phyloP scores from a whole-genome alignment of 2,888 invertebrate genomes.

The Epinotia nisella region DNA sequence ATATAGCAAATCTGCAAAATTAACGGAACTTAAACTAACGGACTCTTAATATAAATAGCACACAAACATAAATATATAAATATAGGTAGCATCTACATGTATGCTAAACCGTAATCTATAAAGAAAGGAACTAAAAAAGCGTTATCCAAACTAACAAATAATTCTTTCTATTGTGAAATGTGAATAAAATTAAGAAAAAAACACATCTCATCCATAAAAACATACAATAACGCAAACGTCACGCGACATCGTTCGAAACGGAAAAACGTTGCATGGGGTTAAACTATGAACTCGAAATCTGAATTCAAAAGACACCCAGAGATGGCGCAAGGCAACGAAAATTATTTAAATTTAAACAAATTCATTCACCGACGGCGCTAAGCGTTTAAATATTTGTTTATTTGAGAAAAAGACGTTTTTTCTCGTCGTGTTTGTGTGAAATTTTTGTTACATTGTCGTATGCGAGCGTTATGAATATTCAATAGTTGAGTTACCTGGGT shows the following conservation, averaged over 20 bases:
- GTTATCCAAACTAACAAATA: conserved; percentile 26
- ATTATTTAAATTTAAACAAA: conserved; percentile 72
- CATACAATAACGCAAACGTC: conserved; percentile 35
- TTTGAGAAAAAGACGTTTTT: conserved; percentile 56
- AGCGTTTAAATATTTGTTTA: conserved; percentile 55
- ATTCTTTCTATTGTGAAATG: conserved; percentile 22
- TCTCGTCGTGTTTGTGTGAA: conserved; percentile 76
- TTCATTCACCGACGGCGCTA: conserved; percentile 60
- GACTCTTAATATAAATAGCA: too few relatives aligned
- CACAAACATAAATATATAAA: too few relatives aligned
- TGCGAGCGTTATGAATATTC: conserved; percentile 77
- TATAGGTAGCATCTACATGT: too few relatives aligned
- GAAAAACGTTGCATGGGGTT: conserved; percentile 42
- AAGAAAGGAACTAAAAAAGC: not conserved
- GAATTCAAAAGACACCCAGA: conserved; percentile 42
- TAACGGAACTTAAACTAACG: too few relatives aligned
- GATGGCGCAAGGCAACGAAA: conserved; percentile 42
- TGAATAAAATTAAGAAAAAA: conserved; percentile 35
- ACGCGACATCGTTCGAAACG: conserved; percentile 28
- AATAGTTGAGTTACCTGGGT: conserved; percentile 58
- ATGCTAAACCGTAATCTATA: too few relatives aligned
- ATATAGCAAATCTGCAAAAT: too few relatives aligned
- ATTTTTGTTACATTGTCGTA: conserved; percentile 76
- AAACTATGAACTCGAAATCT: conserved; percentile 45
- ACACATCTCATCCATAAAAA: conserved; percentile 23